phyloP scores from a whole-genome alignment of 2,888 invertebrate species.

The Ennomos quercinarius region DNA sequence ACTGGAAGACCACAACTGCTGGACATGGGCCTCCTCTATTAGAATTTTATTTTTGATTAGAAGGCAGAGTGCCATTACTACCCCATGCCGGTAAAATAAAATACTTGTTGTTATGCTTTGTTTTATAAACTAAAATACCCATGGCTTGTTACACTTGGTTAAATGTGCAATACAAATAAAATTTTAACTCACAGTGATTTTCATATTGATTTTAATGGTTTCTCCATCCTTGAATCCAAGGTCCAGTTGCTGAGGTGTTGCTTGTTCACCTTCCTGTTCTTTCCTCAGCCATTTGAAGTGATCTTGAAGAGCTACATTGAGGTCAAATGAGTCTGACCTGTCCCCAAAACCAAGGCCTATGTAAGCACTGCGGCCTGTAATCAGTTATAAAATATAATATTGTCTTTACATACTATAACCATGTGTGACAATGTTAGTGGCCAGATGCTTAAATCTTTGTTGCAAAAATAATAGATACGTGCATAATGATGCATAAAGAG shows the following conservation, averaged over 20 bases:
- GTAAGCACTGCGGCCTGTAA: conserved; percentile 93
- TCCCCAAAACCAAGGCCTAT: conserved; percentile 99
- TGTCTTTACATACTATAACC: neutral
- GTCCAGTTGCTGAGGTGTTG: conserved; percentile 93
- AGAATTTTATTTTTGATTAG: too few species aligned
- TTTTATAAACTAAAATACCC: too few species aligned
- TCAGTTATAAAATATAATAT: conserved; percentile 1
- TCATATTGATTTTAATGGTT: conserved; percentile 99
- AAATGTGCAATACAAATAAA: conserved; percentile 3
- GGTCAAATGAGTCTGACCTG: conserved; percentile 98
- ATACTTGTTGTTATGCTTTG: too few species aligned
- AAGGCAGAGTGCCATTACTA: too few species aligned
- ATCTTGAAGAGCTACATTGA: conserved; percentile 99
- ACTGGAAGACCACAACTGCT: too few species aligned
- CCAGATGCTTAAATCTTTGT: neutral
- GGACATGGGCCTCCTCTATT: too few species aligned
- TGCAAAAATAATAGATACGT: too few species aligned
- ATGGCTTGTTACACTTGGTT: neutral
- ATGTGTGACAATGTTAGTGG: neutral
- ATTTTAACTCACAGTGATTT: conserved; percentile 90
- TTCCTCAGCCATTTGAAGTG: conserved; percentile 98
- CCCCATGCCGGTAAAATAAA: too few species aligned
- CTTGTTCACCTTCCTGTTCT: conserved; percentile 91
- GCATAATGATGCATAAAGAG: conserved; percentile 14
- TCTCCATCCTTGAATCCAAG: conserved; percentile 99